A percentile compares a stretch with the other conserved stretches of the same genome.
phyloP scores from a whole-genome alignment of 2,797 vertebrate genomes.

The Pyrocephalus nanus region DNA sequence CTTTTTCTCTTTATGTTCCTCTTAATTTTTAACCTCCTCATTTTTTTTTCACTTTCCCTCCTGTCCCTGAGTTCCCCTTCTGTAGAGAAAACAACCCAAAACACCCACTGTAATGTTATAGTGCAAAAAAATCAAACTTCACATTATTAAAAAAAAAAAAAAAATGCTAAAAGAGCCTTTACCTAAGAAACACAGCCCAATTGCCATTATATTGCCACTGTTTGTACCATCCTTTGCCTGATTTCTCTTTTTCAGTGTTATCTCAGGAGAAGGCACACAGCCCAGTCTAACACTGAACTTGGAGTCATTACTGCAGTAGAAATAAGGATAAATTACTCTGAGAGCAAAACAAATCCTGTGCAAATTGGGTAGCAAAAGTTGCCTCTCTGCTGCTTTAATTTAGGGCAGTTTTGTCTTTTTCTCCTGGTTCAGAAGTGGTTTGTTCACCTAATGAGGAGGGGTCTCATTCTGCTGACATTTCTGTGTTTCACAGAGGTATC shows the following conservation, averaged over 20 bases:
- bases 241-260: not conserved
- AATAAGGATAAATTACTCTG: not conserved
- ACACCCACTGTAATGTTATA: not conserved
- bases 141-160: not conserved
- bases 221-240: not conserved
- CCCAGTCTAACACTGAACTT: not conserved
- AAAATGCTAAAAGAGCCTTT: not conserved
- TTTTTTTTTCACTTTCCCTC: not conserved
- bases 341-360: not conserved
- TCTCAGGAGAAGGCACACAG: not conserved
- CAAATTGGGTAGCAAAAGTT: conserved; percentile 3
- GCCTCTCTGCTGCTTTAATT: not conserved
- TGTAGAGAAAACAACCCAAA: not conserved
- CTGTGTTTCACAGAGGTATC: not conserved
- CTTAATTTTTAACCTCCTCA: not conserved
- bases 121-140: not conserved
- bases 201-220: not conserved
- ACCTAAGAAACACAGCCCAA: accelerated
- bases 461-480: not conserved
- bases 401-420: not conserved
- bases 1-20: not conserved
- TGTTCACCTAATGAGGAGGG: not conserved
- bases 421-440: not conserved
- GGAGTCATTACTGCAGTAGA: not conserved
- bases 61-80: not conserved